phyloP scores from a whole-genome alignment of 2,888 invertebrate species.

The Sepiola atlantica region DNA sequence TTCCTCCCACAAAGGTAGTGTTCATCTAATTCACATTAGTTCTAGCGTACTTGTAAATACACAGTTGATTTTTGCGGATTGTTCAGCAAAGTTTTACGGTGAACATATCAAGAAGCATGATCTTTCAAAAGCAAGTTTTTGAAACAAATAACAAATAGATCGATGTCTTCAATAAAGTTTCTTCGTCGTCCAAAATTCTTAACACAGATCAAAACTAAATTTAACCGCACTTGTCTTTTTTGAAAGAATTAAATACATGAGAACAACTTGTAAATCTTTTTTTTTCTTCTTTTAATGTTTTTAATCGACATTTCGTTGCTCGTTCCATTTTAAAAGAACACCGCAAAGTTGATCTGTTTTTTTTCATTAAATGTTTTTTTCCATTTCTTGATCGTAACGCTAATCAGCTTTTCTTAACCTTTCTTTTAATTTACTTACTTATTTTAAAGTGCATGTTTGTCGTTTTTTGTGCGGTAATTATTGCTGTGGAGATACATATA shows the following conservation, averaged over 20 bases:
- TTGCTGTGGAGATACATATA: background rate
- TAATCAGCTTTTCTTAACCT: background rate
- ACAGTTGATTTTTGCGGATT: too few relatives aligned
- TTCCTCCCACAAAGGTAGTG: too few relatives aligned
- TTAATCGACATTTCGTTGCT: background rate
- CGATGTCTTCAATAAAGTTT: background rate
- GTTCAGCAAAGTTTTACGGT: too few relatives aligned
- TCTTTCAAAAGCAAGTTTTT: too few relatives aligned
- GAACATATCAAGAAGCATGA: too few relatives aligned
- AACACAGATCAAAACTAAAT: background rate
- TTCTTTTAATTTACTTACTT: background rate
- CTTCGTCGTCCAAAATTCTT: background rate
- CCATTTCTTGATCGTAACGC: background rate
- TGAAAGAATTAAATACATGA: background rate
- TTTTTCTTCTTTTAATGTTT: background rate
- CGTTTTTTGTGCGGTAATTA: background rate
- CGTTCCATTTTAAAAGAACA: background rate
- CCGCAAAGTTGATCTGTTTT: background rate
- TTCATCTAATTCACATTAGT: too few relatives aligned
- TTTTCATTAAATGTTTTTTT: background rate
- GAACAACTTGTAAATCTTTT: background rate
- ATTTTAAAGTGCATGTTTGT: background rate
- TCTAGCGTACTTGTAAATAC: too few relatives aligned
- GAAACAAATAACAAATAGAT: too few relatives aligned
- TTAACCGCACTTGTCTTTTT: background rate